Evolutionary conservation across 1,140 invertebrate species (phyloP), one percentile per base, ranked within the genome.

Genomic region (Drosophila murphyi): DNA sequence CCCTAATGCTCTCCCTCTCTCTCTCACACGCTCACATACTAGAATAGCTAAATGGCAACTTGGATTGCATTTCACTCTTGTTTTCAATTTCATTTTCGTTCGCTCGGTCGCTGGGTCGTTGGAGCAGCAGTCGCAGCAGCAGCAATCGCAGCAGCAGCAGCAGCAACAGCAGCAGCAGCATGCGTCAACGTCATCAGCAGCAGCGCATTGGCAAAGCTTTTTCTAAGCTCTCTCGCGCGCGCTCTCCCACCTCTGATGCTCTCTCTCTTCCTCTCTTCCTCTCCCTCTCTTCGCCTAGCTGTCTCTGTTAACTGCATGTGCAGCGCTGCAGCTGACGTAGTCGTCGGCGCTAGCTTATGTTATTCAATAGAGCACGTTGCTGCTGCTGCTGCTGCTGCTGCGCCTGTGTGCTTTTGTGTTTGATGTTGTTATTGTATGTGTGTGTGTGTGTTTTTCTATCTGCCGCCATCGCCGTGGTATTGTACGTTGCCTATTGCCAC

Each of bases 401-500:
- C 63, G 12, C 31, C 5, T 62, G 29, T 76, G 7, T 61, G 47
- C 45, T 37, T 67, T 52, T 52, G 4, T 60, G 73, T 82, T 82
- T 73, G 5, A 41, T 51, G 59, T n/a, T 62, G 39, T 10, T 41
- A 20, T 20, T 20, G 20, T 20, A 20, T 20, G 20, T 20, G 20
- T 20, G 6, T 80, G 43, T 69, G 70, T 60, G 60, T 62, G 51
- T 67, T 45, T 72, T 72, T 71, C 73, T 89, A 83, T 89, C 85
- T 85, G 77, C 86, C 85, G 86, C 52, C 73, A 82, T 86, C 76
- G 80, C 85, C 80, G 76, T 89, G 85, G 86, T 89, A 89, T 89
- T 89, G 85, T 88, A 89, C 85, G 85, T 88, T 88, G 85, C 85
- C 80, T 87, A 82, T 90, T 87, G 89, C 89, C 75, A 91, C 86